These are phyloP conservation scores for Poeciliopsis infans DNA, from an alignment of 2,797 vertebrate species.

Conservation along the genomic window DNA sequence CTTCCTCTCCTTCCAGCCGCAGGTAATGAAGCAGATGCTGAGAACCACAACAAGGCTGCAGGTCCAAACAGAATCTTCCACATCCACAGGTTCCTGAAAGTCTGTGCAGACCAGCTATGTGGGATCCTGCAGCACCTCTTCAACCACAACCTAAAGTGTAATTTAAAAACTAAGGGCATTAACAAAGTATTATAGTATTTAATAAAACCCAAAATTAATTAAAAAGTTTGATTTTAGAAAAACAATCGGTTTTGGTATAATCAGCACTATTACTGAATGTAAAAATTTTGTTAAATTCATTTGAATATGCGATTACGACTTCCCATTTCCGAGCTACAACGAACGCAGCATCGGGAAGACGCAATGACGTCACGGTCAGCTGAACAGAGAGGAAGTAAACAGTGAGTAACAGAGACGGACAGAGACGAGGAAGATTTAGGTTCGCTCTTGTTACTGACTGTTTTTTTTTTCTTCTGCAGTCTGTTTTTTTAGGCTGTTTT, in stretches of 20 bases:
- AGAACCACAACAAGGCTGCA: neutral
- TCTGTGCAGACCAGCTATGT: neutral
- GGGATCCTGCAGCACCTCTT: neutral
- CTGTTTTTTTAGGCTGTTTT: neutral
- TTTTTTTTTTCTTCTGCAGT: neutral
- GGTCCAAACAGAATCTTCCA: neutral
- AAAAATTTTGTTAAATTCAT: neutral
- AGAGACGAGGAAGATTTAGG: neutral
- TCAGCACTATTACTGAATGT: neutral
- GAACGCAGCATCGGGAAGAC: neutral
- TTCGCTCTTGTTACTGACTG: neutral
- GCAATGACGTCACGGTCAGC: slow-evolving; percentile 43
- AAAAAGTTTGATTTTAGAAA: neutral
- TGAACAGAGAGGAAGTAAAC: slow-evolving; percentile 68
- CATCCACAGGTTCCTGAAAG: neutral
- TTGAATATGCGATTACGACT: neutral
- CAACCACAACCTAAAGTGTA: neutral
- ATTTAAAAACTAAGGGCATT: too few species aligned
- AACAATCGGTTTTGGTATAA: neutral
- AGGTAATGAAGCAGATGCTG: neutral
- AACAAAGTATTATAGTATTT: neutral
- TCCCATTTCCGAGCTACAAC: neutral
- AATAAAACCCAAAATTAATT: neutral
- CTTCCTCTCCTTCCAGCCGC: neutral
- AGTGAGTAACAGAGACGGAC: neutral